Conservation (phyloP, 2,797 vertebrate genomes). For the Garrulus glandarius region DNA sequence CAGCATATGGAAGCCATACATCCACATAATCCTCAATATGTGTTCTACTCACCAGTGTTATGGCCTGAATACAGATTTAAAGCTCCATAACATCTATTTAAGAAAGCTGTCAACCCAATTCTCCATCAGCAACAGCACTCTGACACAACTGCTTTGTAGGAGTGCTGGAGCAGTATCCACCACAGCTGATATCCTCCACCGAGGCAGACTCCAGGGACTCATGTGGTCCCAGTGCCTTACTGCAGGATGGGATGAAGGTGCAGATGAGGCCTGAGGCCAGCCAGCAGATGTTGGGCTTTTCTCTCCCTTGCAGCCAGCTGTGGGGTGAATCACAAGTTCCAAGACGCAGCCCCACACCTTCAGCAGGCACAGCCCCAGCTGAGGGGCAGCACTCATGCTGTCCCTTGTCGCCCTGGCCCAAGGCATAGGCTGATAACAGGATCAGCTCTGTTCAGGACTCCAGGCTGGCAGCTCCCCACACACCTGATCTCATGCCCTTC, state of each 20-base stretch:
- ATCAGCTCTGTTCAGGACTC: neutral
- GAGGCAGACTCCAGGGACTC: neutral
- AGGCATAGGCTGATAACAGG: neutral
- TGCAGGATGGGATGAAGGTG: neutral
- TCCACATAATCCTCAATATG: neutral
- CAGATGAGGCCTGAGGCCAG: neutral
- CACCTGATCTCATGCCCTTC: neutral
- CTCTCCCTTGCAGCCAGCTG: neutral
- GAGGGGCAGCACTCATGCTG: accelerated
- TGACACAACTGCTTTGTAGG: neutral
- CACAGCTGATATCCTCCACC: neutral
- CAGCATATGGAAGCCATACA: neutral
- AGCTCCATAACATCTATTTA: neutral
- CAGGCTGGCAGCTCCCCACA: neutral
- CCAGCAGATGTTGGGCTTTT: neutral
- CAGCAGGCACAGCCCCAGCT: neutral
- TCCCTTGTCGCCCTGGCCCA: neutral
- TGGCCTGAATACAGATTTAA: neutral
- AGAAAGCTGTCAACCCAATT: neutral
- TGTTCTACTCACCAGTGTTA: neutral
- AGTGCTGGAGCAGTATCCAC: neutral
- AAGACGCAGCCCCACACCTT: neutral
- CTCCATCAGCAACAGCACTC: neutral
- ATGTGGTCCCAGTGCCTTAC: accelerated
- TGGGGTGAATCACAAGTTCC: neutral